A percentile compares a stretch with the other conserved stretches of the same genome.
Conservation (phyloP, 2,888 invertebrate species). For the Coenonympha glycerion region DNA sequence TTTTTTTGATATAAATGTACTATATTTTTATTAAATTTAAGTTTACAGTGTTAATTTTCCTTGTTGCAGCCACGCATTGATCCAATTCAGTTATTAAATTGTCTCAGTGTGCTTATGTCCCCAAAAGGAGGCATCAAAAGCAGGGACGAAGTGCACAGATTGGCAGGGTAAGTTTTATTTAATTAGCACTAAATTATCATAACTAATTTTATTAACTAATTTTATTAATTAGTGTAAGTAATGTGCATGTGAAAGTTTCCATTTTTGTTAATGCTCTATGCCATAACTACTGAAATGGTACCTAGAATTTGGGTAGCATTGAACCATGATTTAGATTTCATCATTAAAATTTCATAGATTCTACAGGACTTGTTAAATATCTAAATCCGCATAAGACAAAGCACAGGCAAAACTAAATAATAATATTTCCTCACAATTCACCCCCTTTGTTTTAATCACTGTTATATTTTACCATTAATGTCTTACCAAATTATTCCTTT, state of each 20-base stretch:
- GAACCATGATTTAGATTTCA: too few relatives aligned
- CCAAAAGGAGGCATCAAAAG: slow-evolving; percentile 92
- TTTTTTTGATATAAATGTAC: too few relatives aligned
- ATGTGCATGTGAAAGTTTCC: not conserved
- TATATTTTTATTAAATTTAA: too few relatives aligned
- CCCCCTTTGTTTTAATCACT: too few relatives aligned
- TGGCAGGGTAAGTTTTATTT: slow-evolving; percentile 83
- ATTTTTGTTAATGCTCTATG: not conserved
- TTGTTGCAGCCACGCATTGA: slow-evolving; percentile 92
- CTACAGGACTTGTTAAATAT: too few relatives aligned
- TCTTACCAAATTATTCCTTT: slow-evolving; percentile 16
- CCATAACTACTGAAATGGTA: not conserved
- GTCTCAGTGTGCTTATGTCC: slow-evolving; percentile 89
- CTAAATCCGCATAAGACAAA: too few relatives aligned
- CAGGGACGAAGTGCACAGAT: slow-evolving; percentile 88
- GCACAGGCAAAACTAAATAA: too few relatives aligned
- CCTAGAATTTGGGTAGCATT: too few relatives aligned
- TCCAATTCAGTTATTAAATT: slow-evolving; percentile 90
- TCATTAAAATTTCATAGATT: too few relatives aligned
- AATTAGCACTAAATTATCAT: not conserved
- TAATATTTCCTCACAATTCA: too few relatives aligned
- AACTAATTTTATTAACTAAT: not conserved
- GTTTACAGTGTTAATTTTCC: slow-evolving; percentile 23
- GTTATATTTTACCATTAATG: not conserved
- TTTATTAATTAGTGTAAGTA: not conserved